phyloP scores from a whole-genome alignment of 1,140 invertebrate species.

The Lordiphosa mommai region DNA sequence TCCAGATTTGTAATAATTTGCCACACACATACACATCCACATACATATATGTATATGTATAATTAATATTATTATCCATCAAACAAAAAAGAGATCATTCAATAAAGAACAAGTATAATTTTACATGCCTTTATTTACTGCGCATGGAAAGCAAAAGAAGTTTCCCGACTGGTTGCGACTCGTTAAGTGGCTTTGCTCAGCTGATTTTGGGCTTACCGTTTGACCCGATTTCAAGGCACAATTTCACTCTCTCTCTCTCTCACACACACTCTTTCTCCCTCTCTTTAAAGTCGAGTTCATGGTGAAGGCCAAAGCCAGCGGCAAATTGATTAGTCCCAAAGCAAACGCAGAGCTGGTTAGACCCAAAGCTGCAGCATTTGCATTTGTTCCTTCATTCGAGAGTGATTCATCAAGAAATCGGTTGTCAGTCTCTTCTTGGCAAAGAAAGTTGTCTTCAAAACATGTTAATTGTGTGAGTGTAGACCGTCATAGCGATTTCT shows the following conservation, averaged over 20 bases:
- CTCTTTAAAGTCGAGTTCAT: constrained; percentile 10
- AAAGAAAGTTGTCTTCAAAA: constrained; percentile 64
- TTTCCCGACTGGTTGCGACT: constrained; percentile 6
- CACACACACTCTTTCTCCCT: too few relatives aligned
- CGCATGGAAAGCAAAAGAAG: neutral
- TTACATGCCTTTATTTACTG: constrained; percentile 25
- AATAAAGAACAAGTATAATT: constrained; percentile 70
- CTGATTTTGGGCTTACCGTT: constrained; percentile 50
- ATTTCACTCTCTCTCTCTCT: neutral
- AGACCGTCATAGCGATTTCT: constrained; percentile 27
- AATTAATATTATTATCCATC: too few relatives aligned
- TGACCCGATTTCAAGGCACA: constrained; percentile 68
- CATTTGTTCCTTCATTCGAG: constrained; percentile 20
- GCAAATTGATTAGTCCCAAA: constrained; percentile 58
- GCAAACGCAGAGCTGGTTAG: constrained; percentile 28
- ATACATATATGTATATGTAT: constrained; percentile 10
- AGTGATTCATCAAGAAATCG: constrained; percentile 45
- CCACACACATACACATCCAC: constrained; percentile 4
- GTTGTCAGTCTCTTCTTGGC: constrained; percentile 8
- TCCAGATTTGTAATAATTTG: neutral
- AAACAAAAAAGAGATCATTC: constrained; percentile 51
- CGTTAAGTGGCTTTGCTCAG: constrained; percentile 22
- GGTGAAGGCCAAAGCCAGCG: constrained; percentile 8
- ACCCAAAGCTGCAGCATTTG: constrained; percentile 22
- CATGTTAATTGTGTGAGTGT: constrained; percentile 62